A percentile compares a stretch with the other conserved stretches of the same genome.
Conservation (phyloP, 2,797 vertebrate genomes). For the Gallinago nigripennis region DNA sequence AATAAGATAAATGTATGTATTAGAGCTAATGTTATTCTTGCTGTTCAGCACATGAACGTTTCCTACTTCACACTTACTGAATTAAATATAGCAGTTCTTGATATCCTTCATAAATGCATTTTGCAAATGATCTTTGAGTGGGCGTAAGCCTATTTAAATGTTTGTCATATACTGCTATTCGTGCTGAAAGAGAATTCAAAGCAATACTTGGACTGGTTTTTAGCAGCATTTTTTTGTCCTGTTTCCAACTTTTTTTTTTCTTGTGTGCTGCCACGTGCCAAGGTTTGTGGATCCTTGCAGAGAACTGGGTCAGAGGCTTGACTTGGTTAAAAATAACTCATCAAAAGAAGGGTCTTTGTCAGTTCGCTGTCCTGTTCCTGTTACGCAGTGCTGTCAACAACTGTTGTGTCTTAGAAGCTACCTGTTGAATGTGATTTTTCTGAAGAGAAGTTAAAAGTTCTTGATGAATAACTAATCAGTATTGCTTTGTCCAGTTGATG, state of each 20-base stretch:
- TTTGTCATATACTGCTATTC: background rate
- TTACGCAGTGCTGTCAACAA: background rate
- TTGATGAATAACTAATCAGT: background rate
- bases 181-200: background rate
- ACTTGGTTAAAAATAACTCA: constrained; percentile 51
- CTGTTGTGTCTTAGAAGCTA: background rate
- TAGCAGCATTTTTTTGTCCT: background rate
- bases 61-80: background rate
- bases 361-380: background rate
- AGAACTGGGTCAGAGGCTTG: constrained; percentile 48
- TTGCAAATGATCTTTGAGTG: background rate
- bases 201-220: background rate
- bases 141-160: background rate
- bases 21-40: background rate
- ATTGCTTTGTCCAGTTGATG: background rate
- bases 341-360: constrained; percentile 17
- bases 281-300: background rate
- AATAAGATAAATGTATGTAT: background rate
- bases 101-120: background rate
- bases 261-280: background rate
- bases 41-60: background rate
- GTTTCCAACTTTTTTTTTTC: background rate
- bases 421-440: background rate
- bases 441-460: background rate
- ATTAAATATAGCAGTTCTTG: background rate